Percentiles rank a stretch among this genome's conserved stretches.
phyloP scores from a whole-genome alignment of 2,797 vertebrate genomes.

The Molossus molossus region DNA sequence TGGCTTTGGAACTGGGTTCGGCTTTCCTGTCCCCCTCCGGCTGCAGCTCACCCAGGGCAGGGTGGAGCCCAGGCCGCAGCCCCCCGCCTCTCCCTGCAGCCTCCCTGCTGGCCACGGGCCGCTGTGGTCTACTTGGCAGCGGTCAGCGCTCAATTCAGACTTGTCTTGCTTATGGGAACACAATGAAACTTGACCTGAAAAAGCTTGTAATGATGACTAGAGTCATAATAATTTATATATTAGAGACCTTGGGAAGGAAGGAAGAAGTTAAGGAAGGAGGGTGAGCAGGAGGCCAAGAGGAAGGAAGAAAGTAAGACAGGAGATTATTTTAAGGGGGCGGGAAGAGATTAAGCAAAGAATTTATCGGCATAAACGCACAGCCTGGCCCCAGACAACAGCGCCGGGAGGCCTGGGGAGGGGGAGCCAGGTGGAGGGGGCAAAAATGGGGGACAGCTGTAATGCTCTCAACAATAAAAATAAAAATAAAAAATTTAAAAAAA shows the following conservation, averaged over 20 bases:
- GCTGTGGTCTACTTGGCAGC: background rate
- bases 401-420: background rate
- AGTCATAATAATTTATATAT: background rate
- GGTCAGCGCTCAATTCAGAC: constrained; percentile 10
- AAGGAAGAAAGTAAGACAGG: background rate
- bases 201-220: background rate
- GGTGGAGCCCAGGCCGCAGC: background rate
- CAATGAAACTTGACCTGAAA: constrained; percentile 48
- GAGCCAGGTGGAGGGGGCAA: background rate
- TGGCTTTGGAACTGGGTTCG: background rate
- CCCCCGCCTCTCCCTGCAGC: background rate
- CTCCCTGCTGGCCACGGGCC: background rate
- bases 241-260: background rate
- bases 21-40: background rate
- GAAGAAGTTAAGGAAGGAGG: background rate
- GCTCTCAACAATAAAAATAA: no score
- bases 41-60: background rate
- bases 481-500: no score
- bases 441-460: no score
- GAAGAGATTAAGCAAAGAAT: background rate
- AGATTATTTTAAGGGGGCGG: background rate
- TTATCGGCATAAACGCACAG: background rate
- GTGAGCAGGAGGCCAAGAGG: background rate
- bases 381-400: background rate
- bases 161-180: background rate